Conservation (phyloP, 1,140 invertebrate species). For the Musca domestica region DNA sequence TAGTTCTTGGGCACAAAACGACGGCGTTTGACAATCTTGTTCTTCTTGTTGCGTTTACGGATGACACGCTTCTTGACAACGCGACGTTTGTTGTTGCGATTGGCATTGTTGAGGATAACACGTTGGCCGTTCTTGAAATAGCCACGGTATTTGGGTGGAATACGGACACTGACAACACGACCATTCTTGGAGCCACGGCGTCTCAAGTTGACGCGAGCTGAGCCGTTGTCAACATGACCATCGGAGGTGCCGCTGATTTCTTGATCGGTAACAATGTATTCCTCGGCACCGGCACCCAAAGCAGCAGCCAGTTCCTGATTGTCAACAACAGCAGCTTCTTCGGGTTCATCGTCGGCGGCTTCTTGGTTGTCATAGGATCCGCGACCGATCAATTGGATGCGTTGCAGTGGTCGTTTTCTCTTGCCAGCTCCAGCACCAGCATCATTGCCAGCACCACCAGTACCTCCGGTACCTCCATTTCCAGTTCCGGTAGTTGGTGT, state of each 20-base stretch:
- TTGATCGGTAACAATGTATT: slow-evolving; percentile 41
- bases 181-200: slow-evolving; percentile 44
- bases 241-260: slow-evolving; percentile 36
- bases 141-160: slow-evolving; percentile 43
- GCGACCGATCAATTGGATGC: slow-evolving; percentile 5
- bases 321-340: slow-evolving; percentile 35
- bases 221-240: slow-evolving; percentile 36
- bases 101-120: slow-evolving; percentile 45
- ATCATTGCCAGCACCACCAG: background rate
- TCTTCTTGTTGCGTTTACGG: slow-evolving; percentile 24
- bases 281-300: slow-evolving; percentile 43
- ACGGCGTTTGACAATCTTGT: slow-evolving; percentile 26
- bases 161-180: slow-evolving; percentile 41
- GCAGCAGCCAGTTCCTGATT: slow-evolving; percentile 45
- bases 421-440: background rate
- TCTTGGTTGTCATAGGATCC: background rate
- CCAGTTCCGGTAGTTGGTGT: slow-evolving; percentile 29
- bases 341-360: background rate
- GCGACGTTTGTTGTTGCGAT: slow-evolving; percentile 37
- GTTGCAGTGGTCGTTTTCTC: background rate
- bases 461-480: background rate
- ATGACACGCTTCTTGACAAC: slow-evolving; percentile 36
- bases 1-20: background rate
- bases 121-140: slow-evolving; percentile 51
- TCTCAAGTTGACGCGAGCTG: slow-evolving; percentile 38